phyloP scores from a whole-genome alignment of 2,888 invertebrate genomes.

The Empis stercorea region DNA sequence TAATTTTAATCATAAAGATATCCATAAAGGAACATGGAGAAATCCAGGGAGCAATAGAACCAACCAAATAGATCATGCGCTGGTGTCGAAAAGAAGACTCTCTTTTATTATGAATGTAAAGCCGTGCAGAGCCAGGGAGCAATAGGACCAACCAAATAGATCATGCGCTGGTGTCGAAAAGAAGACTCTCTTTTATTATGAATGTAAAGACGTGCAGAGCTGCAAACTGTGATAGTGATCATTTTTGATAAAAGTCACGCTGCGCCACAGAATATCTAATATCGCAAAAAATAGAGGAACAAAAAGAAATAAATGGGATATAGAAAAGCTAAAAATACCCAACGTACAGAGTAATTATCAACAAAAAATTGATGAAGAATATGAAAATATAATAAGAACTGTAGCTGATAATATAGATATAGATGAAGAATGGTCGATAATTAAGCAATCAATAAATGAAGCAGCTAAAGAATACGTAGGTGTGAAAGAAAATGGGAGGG shows the following conservation, averaged over 20 bases:
- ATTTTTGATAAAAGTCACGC: background rate
- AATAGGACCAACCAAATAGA: background rate
- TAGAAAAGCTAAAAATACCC: background rate
- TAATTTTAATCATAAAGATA: background rate
- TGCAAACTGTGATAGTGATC: too few species aligned
- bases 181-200: background rate
- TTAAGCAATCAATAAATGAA: background rate
- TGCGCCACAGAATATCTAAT: background rate
- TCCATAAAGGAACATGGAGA: background rate
- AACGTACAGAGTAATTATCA: background rate
- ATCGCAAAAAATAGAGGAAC: background rate
- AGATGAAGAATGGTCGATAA: background rate
- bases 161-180: background rate
- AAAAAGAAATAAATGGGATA: background rate
- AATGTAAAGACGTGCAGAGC: background rate
- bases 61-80: background rate
- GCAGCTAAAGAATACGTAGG: background rate
- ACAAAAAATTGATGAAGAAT: background rate
- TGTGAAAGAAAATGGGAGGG: background rate
- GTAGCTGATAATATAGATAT: background rate
- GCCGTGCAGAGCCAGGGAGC: background rate
- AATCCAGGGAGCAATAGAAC: background rate
- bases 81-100: background rate
- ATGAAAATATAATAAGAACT: background rate
- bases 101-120: background rate